Percentiles rank a stretch among this genome's conserved stretches.
phyloP scores from a whole-genome alignment of 2,888 invertebrate genomes.

The Microctonus brassicae region DNA sequence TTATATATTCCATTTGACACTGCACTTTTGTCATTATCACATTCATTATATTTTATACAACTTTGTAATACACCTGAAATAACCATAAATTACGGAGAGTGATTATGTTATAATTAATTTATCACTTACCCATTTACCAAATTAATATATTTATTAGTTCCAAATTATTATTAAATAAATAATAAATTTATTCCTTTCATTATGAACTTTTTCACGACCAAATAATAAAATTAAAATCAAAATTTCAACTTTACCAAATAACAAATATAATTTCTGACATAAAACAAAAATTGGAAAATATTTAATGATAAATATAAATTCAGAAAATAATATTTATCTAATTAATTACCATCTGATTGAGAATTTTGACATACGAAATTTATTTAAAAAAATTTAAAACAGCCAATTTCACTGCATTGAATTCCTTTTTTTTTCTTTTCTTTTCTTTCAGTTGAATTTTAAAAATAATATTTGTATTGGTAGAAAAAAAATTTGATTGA shows the following conservation, averaged over 20 bases:
- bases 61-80: conserved; percentile 54
- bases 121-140: conserved; percentile 72
- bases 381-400: neutral
- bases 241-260: no score
- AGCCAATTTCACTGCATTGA: conserved; percentile 6
- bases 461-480: no score
- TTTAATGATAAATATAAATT: neutral
- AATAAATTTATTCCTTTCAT: conserved; percentile 20
- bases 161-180: no score
- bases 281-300: neutral
- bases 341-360: neutral
- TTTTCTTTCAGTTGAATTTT: neutral
- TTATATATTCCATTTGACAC: conserved; percentile 25
- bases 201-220: no score
- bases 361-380: conserved; percentile 20
- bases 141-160: no score
- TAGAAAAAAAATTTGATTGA: neutral
- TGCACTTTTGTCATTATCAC: conserved; percentile 37
- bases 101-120: conserved; percentile 16
- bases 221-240: no score
- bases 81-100: conserved; percentile 29
- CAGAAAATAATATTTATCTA: neutral
- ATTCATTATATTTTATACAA: conserved; percentile 49
- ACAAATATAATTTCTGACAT: neutral
- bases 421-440: neutral